phyloP scores from a whole-genome alignment of 2,888 invertebrate species.

The Pristionchus fissidentatus region DNA sequence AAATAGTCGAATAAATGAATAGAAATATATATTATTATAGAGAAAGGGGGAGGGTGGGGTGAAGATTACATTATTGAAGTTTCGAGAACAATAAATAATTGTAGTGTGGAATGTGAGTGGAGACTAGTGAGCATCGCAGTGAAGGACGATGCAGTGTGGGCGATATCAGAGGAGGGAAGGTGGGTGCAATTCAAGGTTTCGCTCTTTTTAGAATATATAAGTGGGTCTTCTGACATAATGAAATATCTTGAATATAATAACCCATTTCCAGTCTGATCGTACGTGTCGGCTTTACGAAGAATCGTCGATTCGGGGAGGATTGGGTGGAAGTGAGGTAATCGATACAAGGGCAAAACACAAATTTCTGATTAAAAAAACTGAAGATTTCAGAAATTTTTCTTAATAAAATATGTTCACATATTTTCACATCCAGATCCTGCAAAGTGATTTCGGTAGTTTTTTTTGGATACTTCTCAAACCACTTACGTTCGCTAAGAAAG shows the following conservation, averaged over 20 bases:
- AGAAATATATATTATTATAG: no score
- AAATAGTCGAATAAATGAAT: no score
- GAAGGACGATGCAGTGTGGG: slow-evolving; percentile 44
- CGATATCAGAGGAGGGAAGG: slow-evolving; percentile 40
- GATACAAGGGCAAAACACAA: no score
- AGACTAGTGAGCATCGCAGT: background rate
- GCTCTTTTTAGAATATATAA: background rate
- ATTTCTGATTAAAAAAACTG: no score
- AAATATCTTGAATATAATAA: background rate
- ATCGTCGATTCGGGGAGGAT: slow-evolving; percentile 46
- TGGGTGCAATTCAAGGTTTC: background rate
- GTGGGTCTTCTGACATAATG: no score
- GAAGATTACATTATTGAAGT: no score
- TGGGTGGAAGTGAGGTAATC: slow-evolving; percentile 33
- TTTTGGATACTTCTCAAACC: no score
- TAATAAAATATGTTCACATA: background rate
- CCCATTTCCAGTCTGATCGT: slow-evolving; percentile 18
- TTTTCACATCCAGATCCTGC: background rate
- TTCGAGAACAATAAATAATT: background rate
- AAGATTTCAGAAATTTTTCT: no score
- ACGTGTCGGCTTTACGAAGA: slow-evolving; percentile 47
- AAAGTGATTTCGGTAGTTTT: no score
- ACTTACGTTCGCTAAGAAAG: no score
- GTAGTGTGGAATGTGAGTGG: slow-evolving; percentile 45
- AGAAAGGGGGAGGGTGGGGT: no score